Evolutionary conservation across 2,888 invertebrate species (phyloP), one percentile per base, ranked within the genome.

Genomic region (Ptychoptera contaminata): DNA sequence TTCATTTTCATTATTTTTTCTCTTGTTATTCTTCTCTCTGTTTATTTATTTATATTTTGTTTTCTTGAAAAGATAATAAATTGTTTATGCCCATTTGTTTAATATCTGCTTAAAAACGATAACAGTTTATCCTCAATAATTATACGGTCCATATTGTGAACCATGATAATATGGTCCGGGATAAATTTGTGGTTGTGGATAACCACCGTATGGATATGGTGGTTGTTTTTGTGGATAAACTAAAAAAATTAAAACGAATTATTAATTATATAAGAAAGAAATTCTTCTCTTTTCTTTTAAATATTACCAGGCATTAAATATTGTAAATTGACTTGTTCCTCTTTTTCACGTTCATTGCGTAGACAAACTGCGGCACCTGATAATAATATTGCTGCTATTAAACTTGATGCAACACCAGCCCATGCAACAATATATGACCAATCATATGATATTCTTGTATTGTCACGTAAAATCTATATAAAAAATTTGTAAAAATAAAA

Each of bases 341-440:
- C 92, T 67, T 85, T 79, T 70, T 90, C 90, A 63, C 87, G 77
- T 72, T 92, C 92, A 67, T 84, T 87, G 67, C 88, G 79, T 67
- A 92, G 79, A 72, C 92, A 92, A 71, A 91, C 84, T 64, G 92
- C 91, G 60, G 91, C 88, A 65, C 88, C 87, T 60, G 88, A 86
- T 69, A 92, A 83, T 68, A 92, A 77, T 67, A 92, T 83, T 70
- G 91, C 87, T 58, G 90, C 82, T 67, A 92, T 72, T 64, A 93
- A 76, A 60, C 88, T 80, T 71, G 88, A 82, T 58, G 83, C 90
- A 63, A 93, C 90, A 68, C 92, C 92, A 70, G 90, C 84, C 93
- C 93, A 94, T 67, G 92, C 88, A 65, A 91, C 79, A 74, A 91
- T 83, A 75, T 93, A 94, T 58, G 92, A 92, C 92, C 92, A 94